phyloP scores from a whole-genome alignment of 1,140 invertebrate genomes.

The Gonioctena quinquepunctata region DNA sequence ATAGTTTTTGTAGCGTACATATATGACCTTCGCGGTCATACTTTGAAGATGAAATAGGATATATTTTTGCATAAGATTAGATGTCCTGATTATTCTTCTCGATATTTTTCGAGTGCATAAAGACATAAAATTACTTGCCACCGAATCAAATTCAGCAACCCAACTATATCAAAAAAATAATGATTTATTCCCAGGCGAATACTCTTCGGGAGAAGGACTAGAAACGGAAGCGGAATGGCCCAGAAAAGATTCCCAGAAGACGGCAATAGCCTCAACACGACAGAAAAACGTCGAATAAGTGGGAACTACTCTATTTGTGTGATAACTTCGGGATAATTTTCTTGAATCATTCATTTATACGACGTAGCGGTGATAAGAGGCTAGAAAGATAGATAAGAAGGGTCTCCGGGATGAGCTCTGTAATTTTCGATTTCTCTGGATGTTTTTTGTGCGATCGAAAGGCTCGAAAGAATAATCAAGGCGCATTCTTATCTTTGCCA shows the following conservation, averaged over 20 bases:
- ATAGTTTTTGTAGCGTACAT: too few species aligned
- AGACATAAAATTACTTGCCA: too few species aligned
- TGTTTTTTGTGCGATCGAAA: background rate
- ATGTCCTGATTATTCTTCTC: too few species aligned
- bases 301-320: background rate
- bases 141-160: background rate
- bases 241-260: background rate
- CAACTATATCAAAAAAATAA: background rate
- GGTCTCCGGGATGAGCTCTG: background rate
- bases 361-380: background rate
- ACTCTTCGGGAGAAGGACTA: background rate
- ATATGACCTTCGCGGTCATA: too few species aligned
- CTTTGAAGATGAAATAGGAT: too few species aligned
- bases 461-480: background rate
- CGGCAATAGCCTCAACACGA: background rate
- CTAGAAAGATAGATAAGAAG: background rate
- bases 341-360: background rate
- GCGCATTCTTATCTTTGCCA: background rate
- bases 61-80: too few species aligned
- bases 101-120: too few species aligned
- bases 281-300: background rate
- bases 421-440: background rate
- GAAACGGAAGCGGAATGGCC: background rate
- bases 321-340: background rate
- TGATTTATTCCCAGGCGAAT: background rate